A percentile compares a stretch with the other conserved stretches of the same genome.
Evolutionary conservation across 2,888 invertebrate species (phyloP).

Genomic region (Drosophila austrosaltans): DNA sequence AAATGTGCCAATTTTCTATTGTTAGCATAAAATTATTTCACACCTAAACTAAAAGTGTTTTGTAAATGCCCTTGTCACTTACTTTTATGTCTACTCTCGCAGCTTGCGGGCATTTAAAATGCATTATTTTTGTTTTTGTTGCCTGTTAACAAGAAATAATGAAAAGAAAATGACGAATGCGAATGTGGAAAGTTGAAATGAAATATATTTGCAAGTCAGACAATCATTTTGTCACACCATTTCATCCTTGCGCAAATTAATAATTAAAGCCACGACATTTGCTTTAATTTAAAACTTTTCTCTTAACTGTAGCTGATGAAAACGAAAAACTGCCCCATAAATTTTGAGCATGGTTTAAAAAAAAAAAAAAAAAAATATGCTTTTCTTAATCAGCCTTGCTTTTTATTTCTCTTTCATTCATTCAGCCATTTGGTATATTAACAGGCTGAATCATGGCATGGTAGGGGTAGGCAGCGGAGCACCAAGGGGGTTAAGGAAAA

Average conservation of each 20-base stretch:
- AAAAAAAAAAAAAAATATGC: constrained; percentile 18
- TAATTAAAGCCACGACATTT: constrained; percentile 53
- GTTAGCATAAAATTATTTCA: too few relatives aligned
- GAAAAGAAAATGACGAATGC: constrained; percentile 31
- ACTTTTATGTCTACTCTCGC: not conserved
- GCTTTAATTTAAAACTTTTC: constrained; percentile 34
- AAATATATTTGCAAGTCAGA: constrained; percentile 59
- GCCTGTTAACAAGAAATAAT: constrained; percentile 31
- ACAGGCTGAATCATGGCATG: not conserved
- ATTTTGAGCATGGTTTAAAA: constrained; percentile 27
- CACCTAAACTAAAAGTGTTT: too few relatives aligned
- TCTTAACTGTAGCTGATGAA: not conserved
- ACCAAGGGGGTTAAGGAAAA: constrained; percentile 5
- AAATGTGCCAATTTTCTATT: too few relatives aligned
- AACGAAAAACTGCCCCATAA: constrained; percentile 21
- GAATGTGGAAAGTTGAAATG: constrained; percentile 51
- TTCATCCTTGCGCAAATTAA: constrained; percentile 19
- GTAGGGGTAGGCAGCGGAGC: not conserved
- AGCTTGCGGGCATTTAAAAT: constrained; percentile 60
- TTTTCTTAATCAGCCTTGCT: constrained; percentile 47
- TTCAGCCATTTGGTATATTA: constrained; percentile 29
- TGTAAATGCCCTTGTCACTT: not conserved
- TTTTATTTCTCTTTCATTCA: constrained; percentile 25
- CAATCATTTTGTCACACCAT: constrained; percentile 27
- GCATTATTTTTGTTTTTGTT: constrained; percentile 44